Evolutionary conservation across 2,888 invertebrate genomes (phyloP), one percentile per base, ranked within the genome.

Genomic region (Horisme vitalbata): DNA sequence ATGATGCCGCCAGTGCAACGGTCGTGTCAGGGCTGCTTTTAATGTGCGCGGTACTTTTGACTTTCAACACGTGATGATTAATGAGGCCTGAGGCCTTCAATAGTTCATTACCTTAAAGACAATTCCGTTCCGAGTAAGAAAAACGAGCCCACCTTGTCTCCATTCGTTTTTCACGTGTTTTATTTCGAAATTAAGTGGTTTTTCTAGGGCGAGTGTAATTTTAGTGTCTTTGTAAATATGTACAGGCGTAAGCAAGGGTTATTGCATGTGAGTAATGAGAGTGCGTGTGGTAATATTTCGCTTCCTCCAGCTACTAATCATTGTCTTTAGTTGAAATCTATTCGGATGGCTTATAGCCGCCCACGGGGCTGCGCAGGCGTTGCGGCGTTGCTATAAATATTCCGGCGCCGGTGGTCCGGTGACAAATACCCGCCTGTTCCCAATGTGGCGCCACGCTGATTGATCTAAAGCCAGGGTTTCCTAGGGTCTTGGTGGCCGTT

Each of bases 361-460:
- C 84, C 82, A 84, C 86, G 73, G 77, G 66, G 61, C 52, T 64
- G 74, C 73, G 76, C 77, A 69, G 78, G 79, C 79, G 81, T 74
- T 68, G 79, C 87, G 78, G 79, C 79, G 81, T 74, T 68, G 79
- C 87, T 89, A 89, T 89, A 87, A 89, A 89, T 89, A 88, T 79
- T 60, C 68, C 86, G 76, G 80, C 79, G 82, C 81, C 77, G 84
- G 88, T 89, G 88, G 88, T 89, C 88, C 83, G 76, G 84, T 85
- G 88, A 88, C 88, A 88, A 88, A 88, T 83, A 80, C 83, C 72
- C 75, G 73, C 67, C 65, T 71, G 77, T 78, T 77, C 78, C 79
- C 75, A 71, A 71, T 74, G 75, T 76, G 74, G 79, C 82, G 80
- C 76, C 77, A 75, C 75, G 75, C 70, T 77, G 83, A 85, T 84